Evolutionary conservation across 2,888 invertebrate species (phyloP).

Genomic region (Tipula vernalis): DNA sequence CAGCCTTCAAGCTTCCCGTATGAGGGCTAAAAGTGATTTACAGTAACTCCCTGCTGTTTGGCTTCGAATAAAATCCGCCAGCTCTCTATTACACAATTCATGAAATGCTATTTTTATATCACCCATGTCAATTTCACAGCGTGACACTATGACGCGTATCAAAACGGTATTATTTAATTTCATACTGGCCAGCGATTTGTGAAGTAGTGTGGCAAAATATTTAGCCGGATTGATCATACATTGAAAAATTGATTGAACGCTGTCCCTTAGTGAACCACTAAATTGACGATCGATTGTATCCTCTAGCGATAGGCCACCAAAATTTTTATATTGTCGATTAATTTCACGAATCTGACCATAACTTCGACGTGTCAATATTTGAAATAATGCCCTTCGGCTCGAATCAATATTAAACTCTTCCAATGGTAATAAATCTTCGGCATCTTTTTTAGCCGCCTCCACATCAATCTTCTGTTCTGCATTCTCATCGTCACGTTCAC

Average conservation of each 20-base stretch:
- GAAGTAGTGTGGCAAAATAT: slow-evolving; percentile 76
- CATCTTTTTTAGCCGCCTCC: slow-evolving; percentile 63
- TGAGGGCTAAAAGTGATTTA: neutral
- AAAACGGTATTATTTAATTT: slow-evolving; percentile 80
- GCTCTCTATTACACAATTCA: neutral
- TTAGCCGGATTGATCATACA: slow-evolving; percentile 65
- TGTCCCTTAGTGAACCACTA: slow-evolving; percentile 66
- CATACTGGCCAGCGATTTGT: slow-evolving; percentile 79
- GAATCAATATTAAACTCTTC: slow-evolving; percentile 56
- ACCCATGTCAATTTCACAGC: slow-evolving; percentile 72
- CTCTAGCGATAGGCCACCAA: slow-evolving; percentile 68
- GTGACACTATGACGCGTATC: slow-evolving; percentile 71
- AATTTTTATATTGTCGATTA: slow-evolving; percentile 42
- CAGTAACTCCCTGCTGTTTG: neutral
- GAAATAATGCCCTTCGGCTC: slow-evolving; percentile 20
- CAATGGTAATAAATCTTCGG: slow-evolving; percentile 63
- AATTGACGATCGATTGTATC: slow-evolving; percentile 72
- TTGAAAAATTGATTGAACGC: slow-evolving; percentile 67
- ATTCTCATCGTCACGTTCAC: slow-evolving; percentile 51
- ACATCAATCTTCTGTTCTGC: slow-evolving; percentile 48
- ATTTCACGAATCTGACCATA: slow-evolving; percentile 43
- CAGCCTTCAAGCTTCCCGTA: neutral
- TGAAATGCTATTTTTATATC: slow-evolving; percentile 69
- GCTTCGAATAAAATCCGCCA: neutral
- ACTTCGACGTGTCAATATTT: slow-evolving; percentile 67